A percentile compares a stretch with the other conserved stretches of the same genome.
phyloP scores from a whole-genome alignment of 1,140 invertebrate species.

The Homarus americanus region DNA sequence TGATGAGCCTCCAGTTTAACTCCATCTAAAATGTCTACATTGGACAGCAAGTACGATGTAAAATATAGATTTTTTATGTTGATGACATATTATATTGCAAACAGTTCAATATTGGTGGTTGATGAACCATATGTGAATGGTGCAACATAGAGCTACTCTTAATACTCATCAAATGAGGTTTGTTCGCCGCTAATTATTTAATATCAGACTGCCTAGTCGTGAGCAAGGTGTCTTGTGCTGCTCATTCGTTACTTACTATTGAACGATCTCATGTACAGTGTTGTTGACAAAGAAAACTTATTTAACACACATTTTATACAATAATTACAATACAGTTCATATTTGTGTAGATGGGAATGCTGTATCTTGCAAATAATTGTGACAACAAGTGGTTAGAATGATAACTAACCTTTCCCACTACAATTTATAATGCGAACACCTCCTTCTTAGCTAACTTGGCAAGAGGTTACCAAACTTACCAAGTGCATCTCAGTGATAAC shows the following conservation, averaged over 20 bases:
- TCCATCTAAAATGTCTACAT: conserved; percentile 29
- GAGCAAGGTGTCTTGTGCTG: conserved; percentile 52
- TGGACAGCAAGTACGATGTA: conserved; percentile 46
- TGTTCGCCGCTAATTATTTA: conserved; percentile 69
- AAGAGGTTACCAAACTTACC: conserved; percentile 64
- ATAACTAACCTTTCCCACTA: conserved; percentile 15
- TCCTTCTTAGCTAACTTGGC: conserved; percentile 43
- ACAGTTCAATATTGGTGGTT: conserved; percentile 32
- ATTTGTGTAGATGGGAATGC: conserved; percentile 47
- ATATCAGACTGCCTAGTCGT: conserved; percentile 72
- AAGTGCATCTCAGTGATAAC: conserved; percentile 72
- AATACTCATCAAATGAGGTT: conserved; percentile 62
- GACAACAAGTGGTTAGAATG: conserved; percentile 31
- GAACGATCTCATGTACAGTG: conserved; percentile 71
- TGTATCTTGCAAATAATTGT: conserved; percentile 2
- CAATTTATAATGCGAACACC: conserved; percentile 40
- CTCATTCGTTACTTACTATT: conserved; percentile 68
- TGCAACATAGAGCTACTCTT: conserved; percentile 65
- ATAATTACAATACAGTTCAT: conserved; percentile 44
- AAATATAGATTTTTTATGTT: conserved; percentile 15
- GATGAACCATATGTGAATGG: conserved; percentile 56
- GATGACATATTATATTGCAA: conserved; percentile 21
- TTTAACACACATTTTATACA: conserved; percentile 57
- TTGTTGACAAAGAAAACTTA: conserved; percentile 66
- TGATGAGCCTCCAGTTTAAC: conserved; percentile 46